These are phyloP conservation scores for Caradrina kadenii DNA, from an alignment of 2,888 invertebrate species.

Conservation along the genomic window DNA sequence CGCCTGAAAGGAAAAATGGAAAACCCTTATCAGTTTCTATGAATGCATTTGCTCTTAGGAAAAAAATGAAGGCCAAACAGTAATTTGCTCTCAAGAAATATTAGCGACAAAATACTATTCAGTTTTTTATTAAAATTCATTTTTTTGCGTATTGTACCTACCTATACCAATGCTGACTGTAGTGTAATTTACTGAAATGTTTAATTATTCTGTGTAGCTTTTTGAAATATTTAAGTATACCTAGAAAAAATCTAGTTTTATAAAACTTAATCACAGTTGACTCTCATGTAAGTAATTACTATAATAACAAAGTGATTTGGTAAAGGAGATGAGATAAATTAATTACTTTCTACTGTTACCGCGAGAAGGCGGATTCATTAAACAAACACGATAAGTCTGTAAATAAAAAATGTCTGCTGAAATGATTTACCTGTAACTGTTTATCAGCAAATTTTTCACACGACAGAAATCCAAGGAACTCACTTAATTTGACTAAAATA, in stretches of 20 bases:
- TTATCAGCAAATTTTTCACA: constrained; percentile 21
- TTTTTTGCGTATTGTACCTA: background rate
- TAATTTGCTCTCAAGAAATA: constrained; percentile 28
- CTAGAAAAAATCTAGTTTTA: background rate
- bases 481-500: constrained; percentile 23
- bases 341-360: constrained; percentile 28
- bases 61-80: constrained; percentile 30
- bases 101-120: background rate
- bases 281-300: constrained; percentile 30
- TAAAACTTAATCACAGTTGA: background rate
- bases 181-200: background rate
- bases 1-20: constrained; percentile 39
- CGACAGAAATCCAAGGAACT: constrained; percentile 44
- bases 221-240: background rate
- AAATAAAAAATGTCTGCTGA: constrained; percentile 1
- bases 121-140: background rate
- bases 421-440: constrained; percentile 52
- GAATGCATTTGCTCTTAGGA: constrained; percentile 38
- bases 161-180: background rate
- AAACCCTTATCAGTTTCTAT: constrained; percentile 55
- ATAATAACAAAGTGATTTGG: constrained; percentile 20
- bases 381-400: constrained; percentile 1
- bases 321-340: constrained; percentile 19
- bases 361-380: constrained; percentile 2
- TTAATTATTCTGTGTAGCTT: no score